Conservation (phyloP, 2,113 vertebrate species). For the Chaenocephalus aceratus region DNA sequence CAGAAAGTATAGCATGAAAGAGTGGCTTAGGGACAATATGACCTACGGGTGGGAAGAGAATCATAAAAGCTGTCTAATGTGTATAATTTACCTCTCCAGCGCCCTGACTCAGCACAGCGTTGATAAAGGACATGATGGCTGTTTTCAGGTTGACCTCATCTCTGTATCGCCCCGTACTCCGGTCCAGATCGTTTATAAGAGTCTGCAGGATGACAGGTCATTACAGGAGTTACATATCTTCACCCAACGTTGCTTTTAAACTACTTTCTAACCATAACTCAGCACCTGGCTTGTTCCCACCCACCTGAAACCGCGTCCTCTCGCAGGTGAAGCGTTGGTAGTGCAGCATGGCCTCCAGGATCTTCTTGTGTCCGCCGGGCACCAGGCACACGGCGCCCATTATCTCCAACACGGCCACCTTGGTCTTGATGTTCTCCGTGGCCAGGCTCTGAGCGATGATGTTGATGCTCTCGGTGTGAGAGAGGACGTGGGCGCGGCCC, state of each 20-base stretch:
- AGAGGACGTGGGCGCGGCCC: conserved; percentile 95
- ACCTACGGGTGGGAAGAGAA: not conserved
- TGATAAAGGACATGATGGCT: conserved; percentile 99
- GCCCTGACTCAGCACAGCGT: conserved; percentile 97
- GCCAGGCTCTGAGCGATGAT: conserved; percentile 98
- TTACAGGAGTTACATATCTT: conserved; percentile 37
- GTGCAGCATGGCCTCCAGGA: conserved; percentile 97
- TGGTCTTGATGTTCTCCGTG: conserved; percentile 97
- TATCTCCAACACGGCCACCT: conserved; percentile 99
- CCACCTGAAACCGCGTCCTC: conserved; percentile 96
- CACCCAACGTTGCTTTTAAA: not conserved
- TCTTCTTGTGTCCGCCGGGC: conserved; percentile 96
- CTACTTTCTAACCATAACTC: not conserved
- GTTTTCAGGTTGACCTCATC: conserved; percentile 99
- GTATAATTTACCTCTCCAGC: conserved; percentile 91
- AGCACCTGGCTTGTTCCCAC: conserved; percentile 7
- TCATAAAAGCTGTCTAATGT: not conserved
- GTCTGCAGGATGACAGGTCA: conserved; percentile 82
- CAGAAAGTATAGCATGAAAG: not conserved
- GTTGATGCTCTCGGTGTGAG: conserved; percentile 97
- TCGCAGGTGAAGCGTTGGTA: conserved; percentile 97
- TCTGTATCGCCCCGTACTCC: conserved; percentile 94
- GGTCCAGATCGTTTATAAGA: conserved; percentile 96
- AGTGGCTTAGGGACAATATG: not conserved
- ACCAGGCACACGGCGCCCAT: conserved; percentile 99